Evolutionary conservation across 2,797 vertebrate genomes (phyloP).

Genomic region (Myotis daubentonii): DNA sequence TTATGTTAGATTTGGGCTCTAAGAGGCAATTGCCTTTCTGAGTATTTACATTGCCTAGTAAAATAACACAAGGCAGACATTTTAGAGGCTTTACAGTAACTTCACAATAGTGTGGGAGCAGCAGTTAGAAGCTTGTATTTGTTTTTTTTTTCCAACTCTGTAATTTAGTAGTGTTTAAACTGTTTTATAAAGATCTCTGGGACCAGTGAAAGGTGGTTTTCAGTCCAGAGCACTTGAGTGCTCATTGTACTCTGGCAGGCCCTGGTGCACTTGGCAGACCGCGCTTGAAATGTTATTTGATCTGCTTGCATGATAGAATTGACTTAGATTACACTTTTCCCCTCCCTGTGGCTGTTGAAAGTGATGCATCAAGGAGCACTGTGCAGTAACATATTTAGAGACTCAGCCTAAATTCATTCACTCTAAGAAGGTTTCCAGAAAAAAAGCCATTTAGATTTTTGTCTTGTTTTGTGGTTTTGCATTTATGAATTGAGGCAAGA

Average conservation of each 20-base stretch:
- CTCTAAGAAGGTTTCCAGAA: conserved; percentile 74
- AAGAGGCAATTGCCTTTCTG: conserved; percentile 27
- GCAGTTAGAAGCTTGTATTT: conserved; percentile 73
- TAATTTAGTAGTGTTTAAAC: conserved; percentile 79
- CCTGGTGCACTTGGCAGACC: conserved; percentile 90
- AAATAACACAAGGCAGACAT: conserved; percentile 57
- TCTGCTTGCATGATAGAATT: conserved; percentile 89
- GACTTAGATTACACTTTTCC: conserved; percentile 84
- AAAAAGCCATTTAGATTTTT: conserved; percentile 77
- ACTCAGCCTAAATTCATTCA: conserved; percentile 71
- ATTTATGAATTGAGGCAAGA: conserved; percentile 88
- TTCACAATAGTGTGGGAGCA: conserved; percentile 61
- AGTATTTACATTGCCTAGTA: conserved; percentile 54
- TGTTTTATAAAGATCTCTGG: conserved; percentile 80
- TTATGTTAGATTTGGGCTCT: conserved; percentile 67
- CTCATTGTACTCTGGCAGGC: conserved; percentile 85
- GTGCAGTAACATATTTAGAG: conserved; percentile 79
- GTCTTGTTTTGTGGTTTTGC: conserved; percentile 83
- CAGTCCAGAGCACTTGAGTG: conserved; percentile 83
- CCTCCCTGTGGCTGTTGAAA: conserved; percentile 70
- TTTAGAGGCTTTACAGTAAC: conserved; percentile 58
- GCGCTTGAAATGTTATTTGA: conserved; percentile 90
- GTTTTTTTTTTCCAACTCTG: conserved; percentile 55
- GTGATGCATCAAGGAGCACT: conserved; percentile 77
- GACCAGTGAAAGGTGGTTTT: conserved; percentile 81